Evolutionary conservation across 2,888 invertebrate species (phyloP), one percentile per base, ranked within the genome.

Genomic region (Bhutanitis thaidina): DNA sequence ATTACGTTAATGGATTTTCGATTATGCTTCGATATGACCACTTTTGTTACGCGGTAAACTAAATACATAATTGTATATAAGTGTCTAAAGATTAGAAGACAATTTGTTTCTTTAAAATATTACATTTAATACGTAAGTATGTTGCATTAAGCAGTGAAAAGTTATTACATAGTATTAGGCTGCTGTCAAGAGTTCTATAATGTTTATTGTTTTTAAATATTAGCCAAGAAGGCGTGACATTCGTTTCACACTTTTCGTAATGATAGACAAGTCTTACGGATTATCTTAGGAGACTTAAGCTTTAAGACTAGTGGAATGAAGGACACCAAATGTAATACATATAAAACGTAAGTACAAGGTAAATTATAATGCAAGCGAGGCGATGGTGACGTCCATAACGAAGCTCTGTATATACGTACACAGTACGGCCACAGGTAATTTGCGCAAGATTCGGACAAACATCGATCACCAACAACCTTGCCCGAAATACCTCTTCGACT

Each of bases 381-480:
- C 62, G 67, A 61, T 61, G 67, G 71, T 62, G 36, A 45, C 29
- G 40, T 45, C 40, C 25, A 15, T 36, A 3, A 20, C 20, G 20
- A 20, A n/a, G 32, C 32, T 39, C 39, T n/a, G 43, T 39, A 39
- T 39, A 38, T 38, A 38, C 41, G 51, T 46, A 20, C 20, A 20
- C 5, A 41, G 47, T 43, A 43, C 15, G 62, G 59, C 61, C 59
- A 61, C 60, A 63, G 54, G 55, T 53, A 55, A 59, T 64, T 86
- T 85, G 74, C 82, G 82, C 78, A 86, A 85, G 67, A n/a, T 41
- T 69, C 66, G 61, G 61, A 63, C 69, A 72, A 70, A 74, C 79
- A 78, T 80, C 74, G 77, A 80, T 80, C 80, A 77, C 70, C 58
- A 58, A 54, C 61, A 80, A 71, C 86, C 87, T 86, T 85, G 86